These are phyloP conservation scores for Rhamphomyia laevipes DNA, from an alignment of 2,888 invertebrate genomes.

Conservation along the genomic window DNA sequence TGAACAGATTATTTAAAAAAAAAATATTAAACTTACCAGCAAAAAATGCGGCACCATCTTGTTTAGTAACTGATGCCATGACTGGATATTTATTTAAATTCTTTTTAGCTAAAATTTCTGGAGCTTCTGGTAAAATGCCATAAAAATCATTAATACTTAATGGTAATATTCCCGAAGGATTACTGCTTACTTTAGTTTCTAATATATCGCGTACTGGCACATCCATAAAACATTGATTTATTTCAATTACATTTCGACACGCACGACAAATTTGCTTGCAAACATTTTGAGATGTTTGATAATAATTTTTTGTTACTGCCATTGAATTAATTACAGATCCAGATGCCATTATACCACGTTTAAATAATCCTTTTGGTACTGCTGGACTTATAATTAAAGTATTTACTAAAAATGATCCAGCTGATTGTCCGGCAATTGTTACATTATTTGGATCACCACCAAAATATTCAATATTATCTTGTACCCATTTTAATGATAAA, in stretches of 20 bases:
- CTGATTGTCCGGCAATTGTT: conserved; percentile 44
- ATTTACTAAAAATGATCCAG: conserved; percentile 40
- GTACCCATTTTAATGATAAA: conserved; percentile 42
- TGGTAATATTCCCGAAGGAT: no score
- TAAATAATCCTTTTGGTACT: conserved; percentile 32
- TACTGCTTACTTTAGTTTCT: conserved; percentile 12
- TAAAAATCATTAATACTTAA: conserved; percentile 23
- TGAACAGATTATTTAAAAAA: no score
- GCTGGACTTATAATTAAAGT: conserved; percentile 38
- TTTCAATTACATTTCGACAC: conserved; percentile 15
- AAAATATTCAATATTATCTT: conserved; percentile 38
- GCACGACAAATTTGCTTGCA: conserved; percentile 24
- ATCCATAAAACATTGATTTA: conserved; percentile 26
- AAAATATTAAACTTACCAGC: conserved; percentile 34
- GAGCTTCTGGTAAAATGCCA: conserved; percentile 21
- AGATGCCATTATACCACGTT: conserved; percentile 41
- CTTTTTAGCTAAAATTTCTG: not conserved
- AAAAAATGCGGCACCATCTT: conserved; percentile 39
- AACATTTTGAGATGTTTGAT: conserved; percentile 15
- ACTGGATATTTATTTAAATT: conserved; percentile 23
- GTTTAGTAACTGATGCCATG: conserved; percentile 39
- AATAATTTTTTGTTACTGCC: conserved; percentile 33
- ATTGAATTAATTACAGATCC: conserved; percentile 41
- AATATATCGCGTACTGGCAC: conserved; percentile 24
- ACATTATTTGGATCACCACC: conserved; percentile 41